Base-by-base conservation (phyloP, 2,888 invertebrate genomes). In the Thecophora atra region DNA sequence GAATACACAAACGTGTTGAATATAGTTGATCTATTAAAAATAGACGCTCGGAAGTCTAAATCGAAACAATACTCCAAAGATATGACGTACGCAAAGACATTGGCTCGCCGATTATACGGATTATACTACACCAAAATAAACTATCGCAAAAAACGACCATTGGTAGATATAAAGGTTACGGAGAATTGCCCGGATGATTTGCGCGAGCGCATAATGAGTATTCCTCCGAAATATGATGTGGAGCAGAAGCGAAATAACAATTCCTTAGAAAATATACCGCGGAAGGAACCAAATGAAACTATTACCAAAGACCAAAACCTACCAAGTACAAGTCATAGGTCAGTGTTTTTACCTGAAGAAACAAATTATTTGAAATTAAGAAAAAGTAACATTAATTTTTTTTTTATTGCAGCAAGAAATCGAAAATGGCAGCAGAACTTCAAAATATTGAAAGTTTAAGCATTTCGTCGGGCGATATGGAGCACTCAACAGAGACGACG, bases 1-100 rank as follows among this genome's bases (percentile, higher is more conserved):
- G 15, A 69, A 19, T 60, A 69, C 19, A 69, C 69, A 26, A 69
- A 69, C 30, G 28, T 69, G 15, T 19, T 47, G n/a, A 51, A 69
- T 3, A 19, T 69, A 28, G 69, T 62, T 13, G n/a, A 24, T 19
- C 17, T 3, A n/a, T 17, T 60, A 13, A 24, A 28, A 8, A 69
- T 30, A 19, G 28, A 6, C 15, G n/a, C 28, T 19, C 19, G 44
- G 19, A 60, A 19, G 44, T 5, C 60, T n/a, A 47, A 3, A 6
- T 47, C 19, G 11, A 26, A 44, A n/a, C n/a, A 69, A 21, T 28
- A 47, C 13, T 28, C 60, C 11, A 26, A 8, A 2, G 42, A 69
- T 21, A 19, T 19, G 21, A 21, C 1, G 0, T 60, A 60, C 21
- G 19, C 60, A 7, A 2, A 28, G 1, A 62, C 30, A 51, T 8